phyloP scores from a whole-genome alignment of 2,113 vertebrate species.

The Mus pahari region DNA sequence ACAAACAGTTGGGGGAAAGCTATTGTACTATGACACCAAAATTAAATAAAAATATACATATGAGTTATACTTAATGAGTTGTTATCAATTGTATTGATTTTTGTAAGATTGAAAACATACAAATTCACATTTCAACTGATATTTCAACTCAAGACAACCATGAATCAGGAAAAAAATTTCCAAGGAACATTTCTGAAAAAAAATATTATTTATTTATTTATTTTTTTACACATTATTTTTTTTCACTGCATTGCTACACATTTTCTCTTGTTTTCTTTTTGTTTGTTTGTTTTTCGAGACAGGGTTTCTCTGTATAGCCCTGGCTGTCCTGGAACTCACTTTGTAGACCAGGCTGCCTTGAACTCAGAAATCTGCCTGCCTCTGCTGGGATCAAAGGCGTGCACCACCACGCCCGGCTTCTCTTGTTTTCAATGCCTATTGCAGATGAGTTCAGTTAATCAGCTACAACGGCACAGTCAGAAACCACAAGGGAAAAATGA shows the following conservation, averaged over 20 bases:
- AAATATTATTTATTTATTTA: background rate
- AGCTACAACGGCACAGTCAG: background rate
- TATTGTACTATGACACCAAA: background rate
- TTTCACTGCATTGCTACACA: background rate
- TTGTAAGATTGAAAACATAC: background rate
- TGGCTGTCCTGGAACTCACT: no score
- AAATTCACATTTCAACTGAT: background rate
- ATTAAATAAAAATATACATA: background rate
- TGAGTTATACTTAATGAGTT: background rate
- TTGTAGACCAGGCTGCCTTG: no score
- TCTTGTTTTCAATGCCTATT: background rate
- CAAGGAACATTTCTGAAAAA: background rate
- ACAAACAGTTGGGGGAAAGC: background rate
- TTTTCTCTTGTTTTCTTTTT: background rate
- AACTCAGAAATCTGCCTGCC: no score
- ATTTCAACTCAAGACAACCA: background rate
- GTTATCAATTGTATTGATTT: background rate
- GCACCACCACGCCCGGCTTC: no score
- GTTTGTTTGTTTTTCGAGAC: no score
- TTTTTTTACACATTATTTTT: background rate
- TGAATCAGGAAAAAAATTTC: background rate
- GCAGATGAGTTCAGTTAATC: background rate
- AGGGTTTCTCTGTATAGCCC: no score
- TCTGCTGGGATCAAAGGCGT: no score
- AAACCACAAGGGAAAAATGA: background rate